phyloP scores from a whole-genome alignment of 2,888 invertebrate species.

The Aleiodes leptofemur region DNA sequence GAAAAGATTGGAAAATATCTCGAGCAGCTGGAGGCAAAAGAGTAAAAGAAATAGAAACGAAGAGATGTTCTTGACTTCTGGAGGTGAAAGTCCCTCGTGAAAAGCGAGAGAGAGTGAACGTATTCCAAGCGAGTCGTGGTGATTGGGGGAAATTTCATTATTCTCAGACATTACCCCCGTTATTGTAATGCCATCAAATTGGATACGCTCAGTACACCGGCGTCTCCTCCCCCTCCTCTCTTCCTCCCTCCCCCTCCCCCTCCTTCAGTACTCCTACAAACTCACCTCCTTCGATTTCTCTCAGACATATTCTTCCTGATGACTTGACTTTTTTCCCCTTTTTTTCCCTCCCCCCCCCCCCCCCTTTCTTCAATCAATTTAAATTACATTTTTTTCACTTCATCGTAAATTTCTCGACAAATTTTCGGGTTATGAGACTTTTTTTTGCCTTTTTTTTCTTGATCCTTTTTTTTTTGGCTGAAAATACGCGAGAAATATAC shows the following conservation, averaged over 20 bases:
- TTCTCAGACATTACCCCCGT: conserved; percentile 74
- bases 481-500: conserved; percentile 55
- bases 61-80: no score
- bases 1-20: conserved; percentile 44
- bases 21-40: conserved; percentile 40
- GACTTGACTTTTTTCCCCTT: conserved; percentile 39
- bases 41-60: conserved; percentile 33
- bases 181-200: conserved; percentile 75
- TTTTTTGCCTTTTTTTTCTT: conserved; percentile 19
- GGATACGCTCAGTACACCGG: conserved; percentile 69
- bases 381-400: conserved; percentile 22
- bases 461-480: conserved; percentile 34
- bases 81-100: conserved; percentile 40
- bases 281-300: conserved; percentile 38
- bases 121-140: conserved; percentile 70
- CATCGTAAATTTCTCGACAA: conserved; percentile 32
- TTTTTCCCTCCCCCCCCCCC: not conserved
- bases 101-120: conserved; percentile 57
- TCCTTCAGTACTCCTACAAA: conserved; percentile 18
- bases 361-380: conserved; percentile 31
- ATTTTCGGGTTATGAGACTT: conserved; percentile 22
- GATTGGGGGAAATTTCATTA: conserved; percentile 75
- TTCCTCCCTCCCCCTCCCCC: conserved; percentile 12
- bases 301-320: conserved; percentile 39
- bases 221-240: conserved; percentile 41